Evolutionary conservation across 2,113 vertebrate genomes (phyloP), one percentile per base, ranked within the genome.

Genomic region (Rhadina sibilatrix): DNA sequence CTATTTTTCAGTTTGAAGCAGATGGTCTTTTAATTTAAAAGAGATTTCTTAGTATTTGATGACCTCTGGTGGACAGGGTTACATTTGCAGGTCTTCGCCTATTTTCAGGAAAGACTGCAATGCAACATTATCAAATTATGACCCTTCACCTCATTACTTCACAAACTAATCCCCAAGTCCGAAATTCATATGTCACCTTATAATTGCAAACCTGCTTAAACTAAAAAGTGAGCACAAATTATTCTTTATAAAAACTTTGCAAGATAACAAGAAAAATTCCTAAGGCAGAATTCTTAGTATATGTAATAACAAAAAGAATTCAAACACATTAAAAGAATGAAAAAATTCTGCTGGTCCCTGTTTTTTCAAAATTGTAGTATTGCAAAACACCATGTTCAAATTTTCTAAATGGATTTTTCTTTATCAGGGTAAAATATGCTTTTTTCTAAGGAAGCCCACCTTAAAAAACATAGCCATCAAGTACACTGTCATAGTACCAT

Each of bases 41-140:
- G 18, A 52, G 15, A 74, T 81, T 61, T 19, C 38, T 33, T 52
- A 54, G 97, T 85, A 18, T 94, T 94, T 95, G 66, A 31, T 72
- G 97, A 82, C 97, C 96, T 94, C 97, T 98, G 60, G 92, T 90
- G 98, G 96, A 5, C 13, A 30, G 0, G 8, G 10, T 33, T 81
- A 35, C 9, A 59, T 24, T 40, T 83, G 24, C 91, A 61, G 2
- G 0, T 65, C 31, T 49, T 71, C 5, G 4, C 9, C 10, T 52
- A 2, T 53, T 49, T 52, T 56, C 68, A 56, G 38, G 47, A n/a
- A 79, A 52, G 24, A 31, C 47, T 52, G 46, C 28, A 63, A 37
- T 37, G 10, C 13, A 86, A 61, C 2, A 0, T 49, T 38, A 40
- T 10, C 6, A 3, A 77, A 44, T 66, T 68, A n/a, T 7, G 2